Percentiles rank a stretch among this genome's conserved stretches.
Conservation (phyloP, 1,140 invertebrate species). For the Magallana ariakensis region DNA sequence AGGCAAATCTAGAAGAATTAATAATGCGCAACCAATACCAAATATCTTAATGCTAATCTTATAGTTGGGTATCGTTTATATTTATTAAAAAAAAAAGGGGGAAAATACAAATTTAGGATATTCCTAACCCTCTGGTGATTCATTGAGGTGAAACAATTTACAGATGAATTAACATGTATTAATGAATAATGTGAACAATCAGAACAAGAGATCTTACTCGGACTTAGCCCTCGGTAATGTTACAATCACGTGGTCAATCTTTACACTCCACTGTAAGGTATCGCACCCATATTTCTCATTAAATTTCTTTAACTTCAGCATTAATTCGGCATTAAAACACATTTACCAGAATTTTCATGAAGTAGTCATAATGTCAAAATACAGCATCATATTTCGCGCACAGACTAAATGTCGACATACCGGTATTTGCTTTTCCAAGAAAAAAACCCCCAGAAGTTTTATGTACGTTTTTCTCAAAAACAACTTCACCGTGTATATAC, state of each 20-base stretch:
- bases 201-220: background rate
- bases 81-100: background rate
- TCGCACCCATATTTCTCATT: background rate
- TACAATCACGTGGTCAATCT: conserved; percentile 18
- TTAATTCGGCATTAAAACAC: background rate
- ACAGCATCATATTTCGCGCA: background rate
- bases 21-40: background rate
- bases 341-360: background rate
- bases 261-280: background rate
- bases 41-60: background rate
- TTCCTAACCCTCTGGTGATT: background rate
- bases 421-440: background rate
- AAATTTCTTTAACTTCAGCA: background rate
- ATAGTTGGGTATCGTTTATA: background rate
- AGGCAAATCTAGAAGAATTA: conserved; percentile 14
- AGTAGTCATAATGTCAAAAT: conserved; percentile 19
- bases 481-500: background rate
- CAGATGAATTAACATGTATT: conserved; percentile 32
- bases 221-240: conserved; percentile 13
- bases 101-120: conserved; percentile 26
- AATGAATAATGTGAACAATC: conserved; percentile 15
- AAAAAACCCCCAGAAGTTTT: background rate
- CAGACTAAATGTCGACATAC: conserved; percentile 25
- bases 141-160: conserved; percentile 24
- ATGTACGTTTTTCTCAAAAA: background rate